phyloP scores from a whole-genome alignment of 2,888 invertebrate species.

The Anoplius nigerrimus region DNA sequence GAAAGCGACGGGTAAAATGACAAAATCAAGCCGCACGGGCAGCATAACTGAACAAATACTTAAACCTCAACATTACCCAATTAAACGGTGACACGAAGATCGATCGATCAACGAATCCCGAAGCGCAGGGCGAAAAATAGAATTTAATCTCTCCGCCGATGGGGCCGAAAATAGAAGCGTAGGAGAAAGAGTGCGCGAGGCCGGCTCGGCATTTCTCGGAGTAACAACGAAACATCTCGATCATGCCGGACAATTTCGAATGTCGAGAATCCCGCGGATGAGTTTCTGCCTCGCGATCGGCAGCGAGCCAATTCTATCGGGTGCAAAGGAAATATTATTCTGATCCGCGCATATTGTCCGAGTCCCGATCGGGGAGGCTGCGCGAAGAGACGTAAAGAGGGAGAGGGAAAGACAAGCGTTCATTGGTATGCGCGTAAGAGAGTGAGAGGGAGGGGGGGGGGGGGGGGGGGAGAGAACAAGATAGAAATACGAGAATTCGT shows the following conservation, averaged over 20 bases:
- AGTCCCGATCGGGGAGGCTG: neutral
- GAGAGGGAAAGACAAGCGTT: neutral
- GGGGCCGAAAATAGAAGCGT: no score
- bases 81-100: no score
- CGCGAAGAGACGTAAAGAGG: neutral
- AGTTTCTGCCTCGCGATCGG: constrained; percentile 1
- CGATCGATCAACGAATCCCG: no score
- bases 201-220: no score
- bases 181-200: no score
- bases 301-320: constrained; percentile 7
- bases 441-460: neutral
- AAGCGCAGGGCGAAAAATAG: no score
- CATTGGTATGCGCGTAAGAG: no score
- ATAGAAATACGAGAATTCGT: neutral
- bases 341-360: neutral
- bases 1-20: no score
- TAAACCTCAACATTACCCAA: no score
- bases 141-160: no score
- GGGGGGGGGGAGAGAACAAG: neutral
- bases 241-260: constrained; percentile 24
- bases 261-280: neutral
- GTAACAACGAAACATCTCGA: constrained; percentile 14
- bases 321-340: neutral
- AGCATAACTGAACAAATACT: no score
- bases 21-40: no score